Evolutionary conservation across 2,888 invertebrate genomes (phyloP).

Genomic region (Himalopsyche kuldschensis): DNA sequence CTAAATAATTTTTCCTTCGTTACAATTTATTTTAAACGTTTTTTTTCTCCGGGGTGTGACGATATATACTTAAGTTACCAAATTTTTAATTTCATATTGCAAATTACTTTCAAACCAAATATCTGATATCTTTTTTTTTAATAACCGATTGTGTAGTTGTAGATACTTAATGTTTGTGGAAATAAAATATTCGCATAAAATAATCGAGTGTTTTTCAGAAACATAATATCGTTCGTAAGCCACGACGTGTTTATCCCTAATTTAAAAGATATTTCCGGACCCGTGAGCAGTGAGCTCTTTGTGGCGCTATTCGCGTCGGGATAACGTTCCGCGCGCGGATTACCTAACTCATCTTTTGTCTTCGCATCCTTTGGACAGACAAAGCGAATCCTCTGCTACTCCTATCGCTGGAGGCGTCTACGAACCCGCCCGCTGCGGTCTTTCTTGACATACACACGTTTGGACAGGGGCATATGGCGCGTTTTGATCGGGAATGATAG

Average conservation of each 20-base stretch:
- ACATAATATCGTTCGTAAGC: background rate
- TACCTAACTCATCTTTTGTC: slow-evolving; percentile 34
- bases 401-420: slow-evolving; percentile 7
- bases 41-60: too few species aligned
- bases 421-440: background rate
- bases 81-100: too few species aligned
- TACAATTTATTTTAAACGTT: too few species aligned
- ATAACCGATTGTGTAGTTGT: too few species aligned
- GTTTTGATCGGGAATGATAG: background rate
- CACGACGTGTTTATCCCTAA: slow-evolving; percentile 5
- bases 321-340: slow-evolving; percentile 28
- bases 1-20: too few species aligned
- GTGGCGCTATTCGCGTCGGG: slow-evolving; percentile 3
- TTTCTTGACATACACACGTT: background rate
- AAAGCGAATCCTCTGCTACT: slow-evolving; percentile 18
- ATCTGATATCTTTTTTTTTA: too few species aligned
- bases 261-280: slow-evolving; percentile 17
- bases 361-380: slow-evolving; percentile 27
- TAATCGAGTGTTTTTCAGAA: too few species aligned
- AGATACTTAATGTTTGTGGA: too few species aligned
- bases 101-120: too few species aligned
- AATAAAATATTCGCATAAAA: too few species aligned
- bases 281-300: slow-evolving; percentile 22
- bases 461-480: background rate
- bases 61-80: too few species aligned